Evolutionary conservation across 2,888 invertebrate species (phyloP).

Genomic region (Ornithoptera alexandrae): DNA sequence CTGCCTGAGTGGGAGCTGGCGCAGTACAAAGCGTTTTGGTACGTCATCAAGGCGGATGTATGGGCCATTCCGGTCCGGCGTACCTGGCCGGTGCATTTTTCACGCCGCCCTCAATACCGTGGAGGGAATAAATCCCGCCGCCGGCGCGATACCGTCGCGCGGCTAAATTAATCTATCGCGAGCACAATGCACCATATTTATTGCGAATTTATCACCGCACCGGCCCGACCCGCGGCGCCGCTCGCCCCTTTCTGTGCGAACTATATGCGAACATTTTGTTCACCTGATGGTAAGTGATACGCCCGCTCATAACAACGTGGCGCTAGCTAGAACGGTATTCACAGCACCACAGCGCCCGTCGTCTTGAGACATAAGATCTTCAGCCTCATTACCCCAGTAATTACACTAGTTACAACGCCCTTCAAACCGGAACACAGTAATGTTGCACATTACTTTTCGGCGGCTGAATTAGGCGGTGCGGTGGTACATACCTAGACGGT

Average conservation of each 20-base stretch:
- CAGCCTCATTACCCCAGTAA: too few relatives aligned
- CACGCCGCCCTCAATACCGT: conserved; percentile 39
- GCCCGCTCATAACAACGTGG: too few relatives aligned
- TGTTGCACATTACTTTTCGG: too few relatives aligned
- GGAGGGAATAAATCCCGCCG: conserved; percentile 46
- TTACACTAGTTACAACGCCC: too few relatives aligned
- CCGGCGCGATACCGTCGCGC: conserved; percentile 45
- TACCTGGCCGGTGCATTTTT: conserved; percentile 39
- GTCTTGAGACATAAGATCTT: too few relatives aligned
- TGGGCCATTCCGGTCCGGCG: conserved; percentile 1
- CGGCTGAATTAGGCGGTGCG: too few relatives aligned
- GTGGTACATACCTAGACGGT: too few relatives aligned
- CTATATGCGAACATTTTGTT: conserved; percentile 7
- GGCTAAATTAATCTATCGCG: conserved; percentile 50
- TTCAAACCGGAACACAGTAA: too few relatives aligned
- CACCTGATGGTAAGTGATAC: background rate
- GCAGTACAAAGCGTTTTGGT: background rate
- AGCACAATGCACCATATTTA: conserved; percentile 48
- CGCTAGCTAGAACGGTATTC: too few relatives aligned
- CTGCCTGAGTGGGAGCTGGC: too few relatives aligned
- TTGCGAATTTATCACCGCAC: conserved; percentile 42
- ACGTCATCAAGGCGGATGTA: background rate
- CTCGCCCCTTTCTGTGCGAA: conserved; percentile 18
- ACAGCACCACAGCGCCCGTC: too few relatives aligned
- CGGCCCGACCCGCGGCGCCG: conserved; percentile 28